phyloP scores from a whole-genome alignment of 2,888 invertebrate genomes.

The Drosophila macrospina region DNA sequence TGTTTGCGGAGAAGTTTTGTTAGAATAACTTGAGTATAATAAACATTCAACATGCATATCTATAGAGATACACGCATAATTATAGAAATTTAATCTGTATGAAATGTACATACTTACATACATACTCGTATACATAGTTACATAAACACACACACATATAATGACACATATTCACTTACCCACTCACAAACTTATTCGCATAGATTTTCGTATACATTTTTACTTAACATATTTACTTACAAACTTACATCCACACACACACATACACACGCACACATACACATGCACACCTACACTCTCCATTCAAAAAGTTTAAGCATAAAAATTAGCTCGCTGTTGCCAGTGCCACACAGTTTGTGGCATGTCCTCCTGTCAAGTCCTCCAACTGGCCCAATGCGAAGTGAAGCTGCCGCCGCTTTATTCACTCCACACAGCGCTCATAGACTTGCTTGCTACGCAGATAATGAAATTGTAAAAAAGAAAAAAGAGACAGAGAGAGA shows the following conservation, averaged over 20 bases:
- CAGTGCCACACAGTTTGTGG: conserved; percentile 29
- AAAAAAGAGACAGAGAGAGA: conserved; percentile 20
- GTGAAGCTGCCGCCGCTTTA: conserved; percentile 29
- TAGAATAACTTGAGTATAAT: no score
- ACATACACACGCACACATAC: not conserved
- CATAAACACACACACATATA: no score
- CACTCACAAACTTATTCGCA: no score
- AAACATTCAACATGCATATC: no score
- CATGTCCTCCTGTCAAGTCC: conserved; percentile 53
- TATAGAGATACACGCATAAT: no score
- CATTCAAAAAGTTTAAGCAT: conserved; percentile 70
- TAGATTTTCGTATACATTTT: no score
- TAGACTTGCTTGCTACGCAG: conserved; percentile 53
- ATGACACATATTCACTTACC: no score
- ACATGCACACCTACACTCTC: conserved; percentile 2
- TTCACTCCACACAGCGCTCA: conserved; percentile 26
- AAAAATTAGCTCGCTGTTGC: conserved; percentile 63
- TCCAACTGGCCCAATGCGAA: conserved; percentile 60
- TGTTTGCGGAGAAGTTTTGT: no score
- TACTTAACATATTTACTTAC: not conserved
- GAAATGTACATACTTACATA: no score
- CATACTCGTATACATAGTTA: no score
- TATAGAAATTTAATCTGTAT: no score
- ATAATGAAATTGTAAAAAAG: conserved; percentile 69
- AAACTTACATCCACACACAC: conserved; percentile 10